Evolutionary conservation across 1,140 invertebrate species (phyloP).

Genomic region (Pseudachorutes palmiensis): DNA sequence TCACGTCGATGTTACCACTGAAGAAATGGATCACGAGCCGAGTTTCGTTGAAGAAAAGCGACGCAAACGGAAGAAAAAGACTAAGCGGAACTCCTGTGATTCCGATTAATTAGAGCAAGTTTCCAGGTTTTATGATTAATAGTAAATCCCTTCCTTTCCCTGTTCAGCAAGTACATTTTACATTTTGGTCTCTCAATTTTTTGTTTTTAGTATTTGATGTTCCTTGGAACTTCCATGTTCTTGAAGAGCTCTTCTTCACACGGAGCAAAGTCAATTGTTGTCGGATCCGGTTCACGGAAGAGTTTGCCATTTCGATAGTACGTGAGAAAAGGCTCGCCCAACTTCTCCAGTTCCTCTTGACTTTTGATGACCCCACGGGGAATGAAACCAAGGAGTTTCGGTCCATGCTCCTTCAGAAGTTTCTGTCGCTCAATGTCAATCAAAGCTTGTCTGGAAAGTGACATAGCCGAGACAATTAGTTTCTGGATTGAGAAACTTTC

Average conservation of each 20-base stretch:
- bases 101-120: neutral
- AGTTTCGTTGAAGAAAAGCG: conserved; percentile 7
- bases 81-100: neutral
- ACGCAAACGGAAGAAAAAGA: neutral
- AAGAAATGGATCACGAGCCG: conserved; percentile 5
- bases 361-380: conserved; percentile 32
- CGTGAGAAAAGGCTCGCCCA: conserved; percentile 33
- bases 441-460: conserved; percentile 21
- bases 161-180: neutral
- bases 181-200: neutral
- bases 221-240: conserved; percentile 20
- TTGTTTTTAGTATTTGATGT: conserved; percentile 13
- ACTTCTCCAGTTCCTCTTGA: conserved; percentile 26
- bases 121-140: neutral
- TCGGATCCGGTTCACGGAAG: conserved; percentile 20
- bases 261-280: conserved; percentile 26
- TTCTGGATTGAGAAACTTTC: too few relatives aligned
- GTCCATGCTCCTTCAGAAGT: conserved; percentile 29
- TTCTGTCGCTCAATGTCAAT: conserved; percentile 27
- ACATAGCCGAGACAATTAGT: too few relatives aligned
- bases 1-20: neutral
- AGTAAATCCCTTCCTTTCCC: neutral
- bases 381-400: conserved; percentile 33
- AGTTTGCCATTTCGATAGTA: conserved; percentile 26
- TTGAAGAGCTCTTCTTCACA: conserved; percentile 35